These are phyloP conservation scores for Erpetoichthys calabaricus DNA, from an alignment of 2,797 vertebrate species.

Conservation along the genomic window DNA sequence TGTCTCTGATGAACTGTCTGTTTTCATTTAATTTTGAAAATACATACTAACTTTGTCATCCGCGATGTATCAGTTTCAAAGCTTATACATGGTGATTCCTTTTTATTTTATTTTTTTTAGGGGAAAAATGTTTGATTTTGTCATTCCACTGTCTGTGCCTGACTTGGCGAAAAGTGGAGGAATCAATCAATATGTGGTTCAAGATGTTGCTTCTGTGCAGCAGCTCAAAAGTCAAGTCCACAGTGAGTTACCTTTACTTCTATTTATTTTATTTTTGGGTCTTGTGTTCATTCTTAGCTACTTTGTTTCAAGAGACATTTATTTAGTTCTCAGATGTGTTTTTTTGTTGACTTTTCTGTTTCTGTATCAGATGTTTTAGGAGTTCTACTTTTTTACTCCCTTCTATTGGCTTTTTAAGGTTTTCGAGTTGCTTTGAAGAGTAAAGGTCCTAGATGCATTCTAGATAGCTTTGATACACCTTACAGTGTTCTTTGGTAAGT, in stretches of 20 bases:
- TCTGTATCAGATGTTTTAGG: not conserved
- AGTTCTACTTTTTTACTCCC: not conserved
- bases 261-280: not conserved
- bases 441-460: slow-evolving; percentile 60
- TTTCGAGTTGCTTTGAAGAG: slow-evolving; percentile 58
- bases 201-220: slow-evolving; percentile 53
- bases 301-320: not conserved
- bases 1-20: too few relatives aligned
- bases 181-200: slow-evolving; percentile 72
- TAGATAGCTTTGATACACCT: slow-evolving; percentile 74
- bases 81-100: too few relatives aligned
- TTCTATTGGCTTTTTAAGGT: slow-evolving; percentile 30
- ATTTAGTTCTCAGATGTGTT: not conserved
- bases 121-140: slow-evolving; percentile 53
- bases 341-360: not conserved
- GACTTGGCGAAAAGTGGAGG: slow-evolving; percentile 67
- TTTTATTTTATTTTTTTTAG: not conserved
- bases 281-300: fast-evolving
- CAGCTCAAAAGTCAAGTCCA: slow-evolving; percentile 49
- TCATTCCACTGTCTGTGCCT: slow-evolving; percentile 53
- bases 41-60: too few relatives aligned
- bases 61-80: too few relatives aligned
- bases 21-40: too few relatives aligned
- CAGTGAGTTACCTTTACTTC: slow-evolving; percentile 41
- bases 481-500: slow-evolving; percentile 87